Evolutionary conservation across 1,140 invertebrate genomes (phyloP), one percentile per base, ranked within the genome.

Genomic region (fruit fly (Drosophila melanogaster)): DNA sequence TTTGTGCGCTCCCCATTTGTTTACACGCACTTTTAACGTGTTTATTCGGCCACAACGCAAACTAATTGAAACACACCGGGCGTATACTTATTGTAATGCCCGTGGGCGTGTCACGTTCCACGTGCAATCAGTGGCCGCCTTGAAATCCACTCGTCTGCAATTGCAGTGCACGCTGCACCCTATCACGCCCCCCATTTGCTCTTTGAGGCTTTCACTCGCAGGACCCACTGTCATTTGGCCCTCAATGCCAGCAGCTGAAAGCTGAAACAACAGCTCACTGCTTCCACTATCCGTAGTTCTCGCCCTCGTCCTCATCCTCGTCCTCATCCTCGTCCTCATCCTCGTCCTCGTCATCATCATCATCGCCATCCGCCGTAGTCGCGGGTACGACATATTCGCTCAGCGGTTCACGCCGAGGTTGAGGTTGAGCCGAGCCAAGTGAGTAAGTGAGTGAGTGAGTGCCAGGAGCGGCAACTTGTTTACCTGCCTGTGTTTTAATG

Each of bases 1-100:
- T 46, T 37, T 51, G 33, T 40, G 30, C 51, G 47, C 53, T 51
- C 43, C 15, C 49, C 61, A 26, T 30, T 37, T 86, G 83, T 83
- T 87, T 86, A 76, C 84, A 87, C 84, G 84, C 83, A 87, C 72
- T 83, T 89, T 89, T 84, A 84, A 79, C 64, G 77, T 89, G 84
- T 87, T 77, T 89, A 89, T 84, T 80, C 60, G 67, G 77, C 59
- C 72, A 58, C 70, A 84, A 74, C 64, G 59, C 69, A 65, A 79
- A 87, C 84, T 87, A 87, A 87, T 87, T 87, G 84, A 87, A 72
- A 73, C 77, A 86, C 43, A 70, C 59, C 51, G 58, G 72, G 58
- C 69, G 77, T 81, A 85, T 85, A 61, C 74, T 67, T 47, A 74
- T 51, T 64, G 15, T 70, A 41, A 40, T 56, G 79, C 83, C 65